A percentile compares a stretch with the other conserved stretches of the same genome.
Evolutionary conservation across 1,140 invertebrate genomes (phyloP).

Genomic region (Lasioglossum albipes): DNA sequence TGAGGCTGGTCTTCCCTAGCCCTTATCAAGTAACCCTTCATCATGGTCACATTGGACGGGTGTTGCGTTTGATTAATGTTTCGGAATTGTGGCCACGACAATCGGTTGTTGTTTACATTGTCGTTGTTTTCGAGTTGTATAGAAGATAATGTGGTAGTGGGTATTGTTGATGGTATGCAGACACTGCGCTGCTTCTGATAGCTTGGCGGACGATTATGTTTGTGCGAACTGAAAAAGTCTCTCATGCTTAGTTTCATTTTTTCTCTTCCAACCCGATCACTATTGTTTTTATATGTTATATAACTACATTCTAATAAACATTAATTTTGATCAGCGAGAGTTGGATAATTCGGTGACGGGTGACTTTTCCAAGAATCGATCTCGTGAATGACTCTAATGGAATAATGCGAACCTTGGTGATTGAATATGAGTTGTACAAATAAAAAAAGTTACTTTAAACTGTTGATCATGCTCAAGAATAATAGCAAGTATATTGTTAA

Average conservation of each 20-base stretch:
- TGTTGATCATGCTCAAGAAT: slow-evolving; percentile 66
- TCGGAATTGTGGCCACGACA: slow-evolving; percentile 80
- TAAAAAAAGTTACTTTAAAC: slow-evolving; percentile 44
- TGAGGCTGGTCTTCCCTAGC: slow-evolving; percentile 76
- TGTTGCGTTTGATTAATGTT: slow-evolving; percentile 79
- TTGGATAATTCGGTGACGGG: neutral
- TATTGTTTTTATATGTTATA: slow-evolving; percentile 19
- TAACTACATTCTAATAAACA: slow-evolving; percentile 17
- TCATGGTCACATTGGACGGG: slow-evolving; percentile 69
- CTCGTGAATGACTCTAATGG: slow-evolving; percentile 43
- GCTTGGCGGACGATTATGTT: slow-evolving; percentile 77
- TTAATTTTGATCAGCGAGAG: neutral
- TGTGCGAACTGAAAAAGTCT: slow-evolving; percentile 80
- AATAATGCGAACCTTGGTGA: slow-evolving; percentile 35
- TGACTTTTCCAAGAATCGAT: slow-evolving; percentile 2
- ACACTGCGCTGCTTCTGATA: slow-evolving; percentile 80
- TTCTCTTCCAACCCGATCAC: slow-evolving; percentile 10
- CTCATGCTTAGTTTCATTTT: slow-evolving; percentile 71
- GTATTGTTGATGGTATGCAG: slow-evolving; percentile 68
- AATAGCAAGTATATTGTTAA: slow-evolving; percentile 57
- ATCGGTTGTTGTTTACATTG: slow-evolving; percentile 79
- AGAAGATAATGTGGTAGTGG: slow-evolving; percentile 73
- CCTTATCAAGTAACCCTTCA: slow-evolving; percentile 74
- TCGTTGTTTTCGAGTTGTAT: slow-evolving; percentile 79
- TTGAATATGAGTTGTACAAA: slow-evolving; percentile 47